These are phyloP conservation scores for Paradisaea rubra DNA, from an alignment of 2,113 vertebrate genomes.

Conservation along the genomic window DNA sequence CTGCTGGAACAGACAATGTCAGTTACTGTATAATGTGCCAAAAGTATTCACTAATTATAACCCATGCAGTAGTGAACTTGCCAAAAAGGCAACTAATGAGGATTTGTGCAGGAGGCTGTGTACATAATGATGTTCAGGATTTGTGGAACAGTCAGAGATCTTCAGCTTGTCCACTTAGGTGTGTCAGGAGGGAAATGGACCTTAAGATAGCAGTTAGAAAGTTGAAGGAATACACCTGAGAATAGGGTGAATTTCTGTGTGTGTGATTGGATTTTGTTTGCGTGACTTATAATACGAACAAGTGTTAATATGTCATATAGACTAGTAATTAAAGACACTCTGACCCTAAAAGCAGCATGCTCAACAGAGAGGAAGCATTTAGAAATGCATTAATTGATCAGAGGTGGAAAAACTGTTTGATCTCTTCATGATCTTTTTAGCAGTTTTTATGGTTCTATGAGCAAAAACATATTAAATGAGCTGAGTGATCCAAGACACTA, in stretches of 20 bases:
- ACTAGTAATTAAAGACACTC: not conserved
- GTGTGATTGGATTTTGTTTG: not conserved
- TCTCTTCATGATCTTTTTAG: not conserved
- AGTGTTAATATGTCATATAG: not conserved
- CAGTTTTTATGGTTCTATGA: not conserved
- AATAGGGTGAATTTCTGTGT: not conserved
- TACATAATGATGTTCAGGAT: not conserved
- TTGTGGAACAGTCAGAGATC: not conserved
- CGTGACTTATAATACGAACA: not conserved
- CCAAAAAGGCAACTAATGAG: not conserved
- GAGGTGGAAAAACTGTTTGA: not conserved
- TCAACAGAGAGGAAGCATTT: not conserved
- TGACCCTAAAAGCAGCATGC: not conserved
- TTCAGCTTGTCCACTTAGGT: not conserved
- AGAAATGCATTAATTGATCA: not conserved
- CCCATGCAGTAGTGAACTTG: not conserved
- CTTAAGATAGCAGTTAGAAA: not conserved
- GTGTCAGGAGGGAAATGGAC: not conserved
- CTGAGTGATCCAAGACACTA: not conserved
- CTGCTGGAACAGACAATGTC: not conserved
- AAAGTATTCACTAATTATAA: not conserved
- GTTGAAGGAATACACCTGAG: not conserved
- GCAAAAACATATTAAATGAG: not conserved
- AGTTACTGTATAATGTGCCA: not conserved
- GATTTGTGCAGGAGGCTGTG: not conserved